phyloP scores from a whole-genome alignment of 2,888 invertebrate genomes.

The Ramazzottius varieornatus region DNA sequence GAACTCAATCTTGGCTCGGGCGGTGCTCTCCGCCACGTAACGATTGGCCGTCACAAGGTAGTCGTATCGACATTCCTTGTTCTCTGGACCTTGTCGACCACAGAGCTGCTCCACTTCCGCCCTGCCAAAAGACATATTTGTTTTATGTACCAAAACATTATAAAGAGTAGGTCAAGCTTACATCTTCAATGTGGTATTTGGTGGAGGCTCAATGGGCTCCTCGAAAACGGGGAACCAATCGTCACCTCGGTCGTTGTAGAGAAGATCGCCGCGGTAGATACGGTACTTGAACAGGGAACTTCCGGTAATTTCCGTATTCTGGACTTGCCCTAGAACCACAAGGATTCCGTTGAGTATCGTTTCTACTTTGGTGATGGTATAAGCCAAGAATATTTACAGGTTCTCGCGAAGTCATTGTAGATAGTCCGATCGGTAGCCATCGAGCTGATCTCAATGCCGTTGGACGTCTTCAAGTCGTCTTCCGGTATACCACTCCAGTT shows the following conservation, averaged over 20 bases:
- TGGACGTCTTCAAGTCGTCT: slow-evolving; percentile 1
- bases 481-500: not conserved
- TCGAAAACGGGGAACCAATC: slow-evolving; percentile 1
- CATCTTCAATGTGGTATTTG: not conserved
- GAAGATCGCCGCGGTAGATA: not conserved
- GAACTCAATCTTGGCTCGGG: slow-evolving; percentile 44
- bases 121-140: not conserved
- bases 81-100: not conserved
- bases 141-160: too few relatives aligned
- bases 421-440: not conserved
- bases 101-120: not conserved
- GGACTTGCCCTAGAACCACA: not conserved
- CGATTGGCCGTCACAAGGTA: slow-evolving; percentile 55
- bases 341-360: not conserved
- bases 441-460: not conserved
- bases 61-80: slow-evolving; percentile 46
- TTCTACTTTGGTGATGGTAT: too few relatives aligned
- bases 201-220: not conserved
- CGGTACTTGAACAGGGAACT: not conserved
- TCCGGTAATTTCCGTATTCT: not conserved
- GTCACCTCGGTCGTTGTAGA: not conserved
- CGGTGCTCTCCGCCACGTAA: slow-evolving; percentile 59
- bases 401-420: not conserved
- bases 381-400: not conserved
- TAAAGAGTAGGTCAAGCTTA: too few relatives aligned